These are phyloP conservation scores for Penelope pileata DNA, from an alignment of 2,113 vertebrate species.

Conservation along the genomic window DNA sequence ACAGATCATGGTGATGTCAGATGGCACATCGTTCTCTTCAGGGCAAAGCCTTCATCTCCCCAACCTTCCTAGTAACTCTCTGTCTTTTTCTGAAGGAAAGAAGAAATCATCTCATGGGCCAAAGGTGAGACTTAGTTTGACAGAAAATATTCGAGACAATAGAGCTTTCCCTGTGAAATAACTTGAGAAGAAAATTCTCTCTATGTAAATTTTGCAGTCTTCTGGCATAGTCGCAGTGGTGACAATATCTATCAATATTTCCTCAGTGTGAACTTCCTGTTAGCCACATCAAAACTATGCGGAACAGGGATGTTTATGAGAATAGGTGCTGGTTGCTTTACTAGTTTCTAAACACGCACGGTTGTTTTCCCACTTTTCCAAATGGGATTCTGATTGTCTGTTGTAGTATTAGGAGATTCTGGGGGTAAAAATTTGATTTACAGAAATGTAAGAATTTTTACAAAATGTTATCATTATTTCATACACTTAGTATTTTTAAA, in stretches of 20 bases:
- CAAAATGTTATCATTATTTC: neutral
- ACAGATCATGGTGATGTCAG: constrained; percentile 91
- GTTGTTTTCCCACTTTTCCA: neutral
- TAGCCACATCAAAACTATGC: neutral
- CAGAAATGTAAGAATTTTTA: neutral
- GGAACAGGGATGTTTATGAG: neutral
- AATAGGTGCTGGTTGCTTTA: neutral
- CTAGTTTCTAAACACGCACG: neutral
- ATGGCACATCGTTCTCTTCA: constrained; percentile 85
- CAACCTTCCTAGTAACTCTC: constrained; percentile 83
- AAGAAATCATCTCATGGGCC: constrained; percentile 86
- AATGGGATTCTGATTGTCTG: neutral
- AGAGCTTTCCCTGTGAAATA: neutral
- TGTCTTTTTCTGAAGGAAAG: constrained; percentile 85
- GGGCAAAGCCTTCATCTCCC: constrained; percentile 88
- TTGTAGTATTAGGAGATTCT: neutral
- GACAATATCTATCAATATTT: neutral
- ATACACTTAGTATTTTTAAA: neutral
- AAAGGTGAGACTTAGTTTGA: constrained; percentile 78
- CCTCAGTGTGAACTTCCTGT: neutral
- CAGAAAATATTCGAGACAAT: neutral
- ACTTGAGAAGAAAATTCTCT: neutral
- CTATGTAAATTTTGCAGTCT: neutral
- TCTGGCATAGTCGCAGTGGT: neutral
- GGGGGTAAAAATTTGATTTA: neutral